Evolutionary conservation across 2,888 invertebrate species (phyloP), one percentile per base, ranked within the genome.

Genomic region (Calameuta filiformis): DNA sequence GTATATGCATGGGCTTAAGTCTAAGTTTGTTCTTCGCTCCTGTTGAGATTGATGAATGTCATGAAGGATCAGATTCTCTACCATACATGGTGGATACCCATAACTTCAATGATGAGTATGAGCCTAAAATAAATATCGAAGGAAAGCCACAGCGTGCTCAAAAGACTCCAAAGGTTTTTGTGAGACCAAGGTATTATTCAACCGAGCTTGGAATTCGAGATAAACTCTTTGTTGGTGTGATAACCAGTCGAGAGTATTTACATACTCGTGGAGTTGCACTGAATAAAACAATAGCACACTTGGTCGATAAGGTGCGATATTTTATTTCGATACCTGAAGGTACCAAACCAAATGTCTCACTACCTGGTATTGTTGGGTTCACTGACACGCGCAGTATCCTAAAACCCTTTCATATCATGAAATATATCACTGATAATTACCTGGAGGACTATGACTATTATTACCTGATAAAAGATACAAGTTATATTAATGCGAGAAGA

Each of bases 181-280:
- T 96, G 77, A 94, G 99, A 3, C 98, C 98, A 1, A 94, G 98
- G 34, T 99, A 98, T 92, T 98, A 98, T 89, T 97, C 97, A 75
- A 98, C 98, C 0, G 99, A 99, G 91, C 94, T 99, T 77, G 98
- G 98, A 31, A 98, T 99, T 85, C 94, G 96, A 81, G 97, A 97
- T 83, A 97, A 97, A 88, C 91, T 98, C 23, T 96, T 98, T 88
- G 95, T 98, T 56, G 98, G 96, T 31, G 95, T 98, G 68, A 93
- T 98, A 87, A 97, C 96, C 31, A 95, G 95, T 1, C 95, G 95
- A 86, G 94, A 95, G 75, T 96, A 94, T 88, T 94, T 95, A 33
- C 94, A 95, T 79, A 94, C 94, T 68, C 93, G 96, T 83, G 96
- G 96, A 0, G 93, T 95, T 68, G 97, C 98, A 23, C 92, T 98